These are phyloP conservation scores for Chionodraco myersi DNA, from an alignment of 2,113 vertebrate species.

Conservation along the genomic window DNA sequence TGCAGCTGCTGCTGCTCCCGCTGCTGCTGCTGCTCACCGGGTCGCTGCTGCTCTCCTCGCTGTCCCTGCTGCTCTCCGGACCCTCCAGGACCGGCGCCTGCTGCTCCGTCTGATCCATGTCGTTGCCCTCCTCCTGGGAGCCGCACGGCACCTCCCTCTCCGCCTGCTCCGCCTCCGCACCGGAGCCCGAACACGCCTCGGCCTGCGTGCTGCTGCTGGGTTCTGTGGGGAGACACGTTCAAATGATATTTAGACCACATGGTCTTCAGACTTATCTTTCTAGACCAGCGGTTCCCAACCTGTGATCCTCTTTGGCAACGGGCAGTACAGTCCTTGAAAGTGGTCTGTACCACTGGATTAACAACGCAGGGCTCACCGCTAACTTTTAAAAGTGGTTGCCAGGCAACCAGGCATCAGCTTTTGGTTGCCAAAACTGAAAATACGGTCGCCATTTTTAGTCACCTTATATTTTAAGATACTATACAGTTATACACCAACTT, in stretches of 20 bases:
- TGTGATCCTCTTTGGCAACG: no score
- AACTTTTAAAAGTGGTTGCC: no score
- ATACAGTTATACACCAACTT: no score
- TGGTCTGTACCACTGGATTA: no score
- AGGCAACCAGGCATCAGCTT: no score
- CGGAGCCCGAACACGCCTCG: constrained; percentile 80
- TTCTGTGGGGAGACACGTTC: constrained; percentile 77
- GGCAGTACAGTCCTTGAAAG: no score
- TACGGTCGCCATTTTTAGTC: no score
- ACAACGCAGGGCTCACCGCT: no score
- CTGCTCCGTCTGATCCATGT: constrained; percentile 92
- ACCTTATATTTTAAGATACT: no score
- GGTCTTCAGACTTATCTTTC: no score
- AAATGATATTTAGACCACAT: background rate
- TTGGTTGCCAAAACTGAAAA: no score
- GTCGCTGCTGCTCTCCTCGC: constrained; percentile 83
- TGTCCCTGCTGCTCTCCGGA: constrained; percentile 80
- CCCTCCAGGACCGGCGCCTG: constrained; percentile 82
- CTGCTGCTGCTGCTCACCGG: constrained; percentile 85
- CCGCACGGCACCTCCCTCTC: constrained; percentile 86
- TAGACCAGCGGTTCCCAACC: no score
- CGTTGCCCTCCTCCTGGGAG: constrained; percentile 88
- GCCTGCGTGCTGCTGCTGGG: constrained; percentile 92
- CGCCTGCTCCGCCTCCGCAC: constrained; percentile 72
- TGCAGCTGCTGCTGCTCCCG: constrained; percentile 81